A percentile compares a stretch with the other conserved stretches of the same genome.
These are phyloP conservation scores for Beroe ovata DNA, from an alignment of 37 sponge, comb jelly and placozoan genomes.

Conservation along the genomic window DNA sequence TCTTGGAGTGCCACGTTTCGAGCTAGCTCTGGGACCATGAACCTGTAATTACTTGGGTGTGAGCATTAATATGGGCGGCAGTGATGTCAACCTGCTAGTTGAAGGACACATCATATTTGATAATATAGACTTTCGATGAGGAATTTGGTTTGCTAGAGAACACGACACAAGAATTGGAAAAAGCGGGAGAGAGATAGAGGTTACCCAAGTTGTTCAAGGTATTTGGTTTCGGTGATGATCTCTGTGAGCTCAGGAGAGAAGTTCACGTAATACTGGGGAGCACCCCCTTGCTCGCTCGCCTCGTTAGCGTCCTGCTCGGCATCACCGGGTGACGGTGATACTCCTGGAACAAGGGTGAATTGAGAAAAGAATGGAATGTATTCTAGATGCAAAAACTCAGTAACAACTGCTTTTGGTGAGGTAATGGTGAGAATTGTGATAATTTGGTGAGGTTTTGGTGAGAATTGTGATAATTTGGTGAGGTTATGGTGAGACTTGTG, in stretches of 20 bases:
- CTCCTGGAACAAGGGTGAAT: neutral
- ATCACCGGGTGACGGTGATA: neutral
- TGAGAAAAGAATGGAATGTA: neutral
- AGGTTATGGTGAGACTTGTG: too few species aligned
- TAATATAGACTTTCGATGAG: too few species aligned
- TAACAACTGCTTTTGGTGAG: neutral
- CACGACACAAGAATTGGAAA: too few species aligned
- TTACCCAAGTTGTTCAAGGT: conserved; percentile 91
- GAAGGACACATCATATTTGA: too few species aligned
- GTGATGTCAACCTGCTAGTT: too few species aligned
- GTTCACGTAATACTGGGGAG: conserved; percentile 75
- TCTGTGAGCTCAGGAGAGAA: conserved; percentile 88
- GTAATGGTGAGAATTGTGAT: too few species aligned
- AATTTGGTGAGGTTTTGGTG: too few species aligned
- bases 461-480: too few species aligned
- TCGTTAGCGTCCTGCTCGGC: neutral
- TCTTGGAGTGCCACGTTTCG: conserved; percentile 96
- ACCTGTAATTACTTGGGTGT: neutral
- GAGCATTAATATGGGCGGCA: neutral
- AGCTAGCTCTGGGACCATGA: conserved; percentile 85
- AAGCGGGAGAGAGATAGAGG: too few species aligned
- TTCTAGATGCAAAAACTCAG: too few species aligned
- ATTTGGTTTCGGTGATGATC: conserved; percentile 89
- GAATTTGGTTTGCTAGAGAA: too few species aligned
- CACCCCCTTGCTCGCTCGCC: neutral